phyloP scores from a whole-genome alignment of 1,140 invertebrate genomes.

The Pogonomyrmex californicus region DNA sequence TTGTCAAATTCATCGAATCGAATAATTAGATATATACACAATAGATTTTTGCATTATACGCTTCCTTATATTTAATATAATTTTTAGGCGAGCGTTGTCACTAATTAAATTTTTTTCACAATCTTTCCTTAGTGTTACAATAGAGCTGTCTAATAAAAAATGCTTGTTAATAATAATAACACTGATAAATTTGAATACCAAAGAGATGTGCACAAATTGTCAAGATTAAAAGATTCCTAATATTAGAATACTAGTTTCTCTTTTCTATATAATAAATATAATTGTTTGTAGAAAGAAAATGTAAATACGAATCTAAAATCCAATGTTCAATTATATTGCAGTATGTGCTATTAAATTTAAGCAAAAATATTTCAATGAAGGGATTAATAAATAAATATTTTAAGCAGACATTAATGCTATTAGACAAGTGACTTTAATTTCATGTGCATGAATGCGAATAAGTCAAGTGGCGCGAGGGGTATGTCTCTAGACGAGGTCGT shows the following conservation, averaged over 20 bases:
- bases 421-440: slow-evolving; percentile 37
- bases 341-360: not conserved
- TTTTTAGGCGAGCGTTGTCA: not conserved
- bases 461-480: slow-evolving; percentile 49
- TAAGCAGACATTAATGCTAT: slow-evolving; percentile 25
- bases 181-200: not conserved
- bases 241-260: not conserved
- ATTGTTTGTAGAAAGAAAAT: not conserved
- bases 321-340: not conserved
- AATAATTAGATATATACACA: not conserved
- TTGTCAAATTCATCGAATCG: not conserved
- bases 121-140: not conserved
- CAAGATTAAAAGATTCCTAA: not conserved
- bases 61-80: not conserved
- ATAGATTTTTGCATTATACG: not conserved
- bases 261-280: not conserved
- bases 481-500: slow-evolving; percentile 54
- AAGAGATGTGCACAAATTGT: not conserved
- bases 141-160: not conserved
- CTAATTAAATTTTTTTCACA: not conserved
- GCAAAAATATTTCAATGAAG: not conserved
- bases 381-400: not conserved
- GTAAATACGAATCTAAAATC: not conserved
- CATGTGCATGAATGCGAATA: slow-evolving; percentile 40
- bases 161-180: not conserved